phyloP scores from a whole-genome alignment of 2,797 vertebrate genomes.

The Setipinna tenuifilis region DNA sequence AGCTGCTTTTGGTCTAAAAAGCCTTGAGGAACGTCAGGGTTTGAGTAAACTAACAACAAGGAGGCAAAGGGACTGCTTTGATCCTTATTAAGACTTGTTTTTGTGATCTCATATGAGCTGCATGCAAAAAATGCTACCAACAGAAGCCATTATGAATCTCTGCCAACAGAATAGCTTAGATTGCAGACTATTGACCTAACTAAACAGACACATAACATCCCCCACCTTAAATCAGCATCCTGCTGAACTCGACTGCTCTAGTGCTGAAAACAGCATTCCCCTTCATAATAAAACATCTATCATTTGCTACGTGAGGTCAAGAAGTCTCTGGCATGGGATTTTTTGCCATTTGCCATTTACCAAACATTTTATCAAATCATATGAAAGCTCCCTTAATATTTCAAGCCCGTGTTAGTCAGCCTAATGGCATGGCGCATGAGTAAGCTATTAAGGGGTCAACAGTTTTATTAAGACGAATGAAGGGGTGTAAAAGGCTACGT shows the following conservation, averaged over 20 bases:
- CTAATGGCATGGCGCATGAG: conserved; percentile 74
- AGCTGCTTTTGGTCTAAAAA: neutral
- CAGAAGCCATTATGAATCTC: conserved; percentile 52
- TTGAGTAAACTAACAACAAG: neutral
- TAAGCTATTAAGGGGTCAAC: conserved; percentile 80
- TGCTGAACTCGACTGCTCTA: conserved; percentile 61
- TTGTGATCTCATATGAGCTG: neutral
- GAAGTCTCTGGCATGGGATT: conserved; percentile 49
- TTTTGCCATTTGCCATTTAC: conserved; percentile 68
- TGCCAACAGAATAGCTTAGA: neutral
- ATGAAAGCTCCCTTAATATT: conserved; percentile 78
- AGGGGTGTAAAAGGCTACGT: conserved; percentile 71
- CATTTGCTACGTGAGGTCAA: conserved; percentile 63
- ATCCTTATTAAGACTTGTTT: neutral
- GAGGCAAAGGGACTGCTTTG: neutral
- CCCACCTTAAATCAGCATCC: conserved; percentile 67
- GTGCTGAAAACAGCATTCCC: conserved; percentile 70
- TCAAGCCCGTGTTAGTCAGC: conserved; percentile 72
- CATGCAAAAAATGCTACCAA: neutral
- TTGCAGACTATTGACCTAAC: neutral
- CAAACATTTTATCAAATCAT: conserved; percentile 78
- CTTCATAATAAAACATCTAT: conserved; percentile 72
- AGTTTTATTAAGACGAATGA: conserved; percentile 82
- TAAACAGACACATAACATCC: conserved; percentile 40
- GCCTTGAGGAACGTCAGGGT: neutral